Evolutionary conservation across 2,888 invertebrate species (phyloP).

Genomic region (Entomobrya proxima): DNA sequence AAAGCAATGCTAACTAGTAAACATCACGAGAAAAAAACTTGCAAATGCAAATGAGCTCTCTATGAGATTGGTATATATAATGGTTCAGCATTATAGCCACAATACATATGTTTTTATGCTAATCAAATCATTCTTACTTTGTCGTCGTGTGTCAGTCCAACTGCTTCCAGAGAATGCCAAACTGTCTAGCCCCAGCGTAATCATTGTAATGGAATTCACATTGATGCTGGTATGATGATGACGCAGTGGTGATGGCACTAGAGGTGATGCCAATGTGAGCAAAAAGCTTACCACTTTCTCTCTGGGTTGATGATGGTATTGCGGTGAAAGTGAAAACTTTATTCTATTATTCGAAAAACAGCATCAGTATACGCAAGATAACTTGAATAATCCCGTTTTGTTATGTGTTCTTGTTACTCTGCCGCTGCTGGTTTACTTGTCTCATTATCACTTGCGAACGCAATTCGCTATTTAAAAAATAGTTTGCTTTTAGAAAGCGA

Average conservation of each 20-base stretch:
- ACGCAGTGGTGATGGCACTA: neutral
- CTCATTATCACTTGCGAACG: conserved; percentile 1
- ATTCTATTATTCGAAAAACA: no score
- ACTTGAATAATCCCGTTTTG: no score
- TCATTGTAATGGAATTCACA: neutral
- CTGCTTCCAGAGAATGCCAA: neutral
- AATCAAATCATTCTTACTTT: neutral
- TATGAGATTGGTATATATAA: no score
- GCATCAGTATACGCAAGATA: no score
- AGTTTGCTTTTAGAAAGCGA: no score
- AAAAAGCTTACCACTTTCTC: neutral
- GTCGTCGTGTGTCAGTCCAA: neutral
- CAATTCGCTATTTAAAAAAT: neutral
- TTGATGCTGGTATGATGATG: no score
- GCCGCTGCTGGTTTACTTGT: neutral
- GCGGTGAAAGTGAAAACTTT: no score
- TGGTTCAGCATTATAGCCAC: no score
- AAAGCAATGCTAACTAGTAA: no score
- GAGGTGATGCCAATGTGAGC: neutral
- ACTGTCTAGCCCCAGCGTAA: neutral
- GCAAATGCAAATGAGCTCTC: neutral
- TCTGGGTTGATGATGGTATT: neutral
- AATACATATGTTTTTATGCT: neutral
- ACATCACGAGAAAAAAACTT: no score
- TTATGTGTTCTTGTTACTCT: no score